These are phyloP conservation scores for Brenthis hecate DNA, from an alignment of 2,888 invertebrate genomes.

Conservation along the genomic window DNA sequence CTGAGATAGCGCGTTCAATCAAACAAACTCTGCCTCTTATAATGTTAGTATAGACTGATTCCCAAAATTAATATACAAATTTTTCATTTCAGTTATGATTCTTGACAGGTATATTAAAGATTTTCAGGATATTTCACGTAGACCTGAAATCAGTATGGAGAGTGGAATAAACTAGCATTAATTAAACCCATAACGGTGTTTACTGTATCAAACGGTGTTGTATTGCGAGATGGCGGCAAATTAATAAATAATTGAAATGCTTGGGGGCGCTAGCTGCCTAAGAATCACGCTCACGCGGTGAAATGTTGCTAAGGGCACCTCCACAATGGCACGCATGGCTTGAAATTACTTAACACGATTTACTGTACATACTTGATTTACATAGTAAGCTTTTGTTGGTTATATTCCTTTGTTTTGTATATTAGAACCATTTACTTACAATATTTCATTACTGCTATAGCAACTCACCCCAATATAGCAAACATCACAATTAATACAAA, in stretches of 20 bases:
- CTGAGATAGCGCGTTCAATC: too few species aligned
- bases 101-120: too few species aligned
- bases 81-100: too few species aligned
- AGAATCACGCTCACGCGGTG: slow-evolving; percentile 52
- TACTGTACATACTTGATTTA: slow-evolving; percentile 8
- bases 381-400: slow-evolving; percentile 1
- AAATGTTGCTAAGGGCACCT: slow-evolving; percentile 37
- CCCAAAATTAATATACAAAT: too few species aligned
- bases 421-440: too few species aligned
- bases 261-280: slow-evolving; percentile 63
- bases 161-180: slow-evolving; percentile 37
- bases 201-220: slow-evolving; percentile 45
- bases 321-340: slow-evolving; percentile 22
- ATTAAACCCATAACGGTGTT: slow-evolving; percentile 40
- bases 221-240: slow-evolving; percentile 48
- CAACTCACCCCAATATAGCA: too few species aligned
- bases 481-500: too few species aligned
- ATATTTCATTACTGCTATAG: too few species aligned
- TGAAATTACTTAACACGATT: slow-evolving; percentile 14
- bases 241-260: slow-evolving; percentile 72
- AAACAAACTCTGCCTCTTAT: too few species aligned
- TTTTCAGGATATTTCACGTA: background rate
- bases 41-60: too few species aligned
- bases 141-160: slow-evolving; percentile 19
- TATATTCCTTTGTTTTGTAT: background rate